These are phyloP conservation scores for Phengaris arion DNA, from an alignment of 2,888 invertebrate genomes.

Conservation along the genomic window DNA sequence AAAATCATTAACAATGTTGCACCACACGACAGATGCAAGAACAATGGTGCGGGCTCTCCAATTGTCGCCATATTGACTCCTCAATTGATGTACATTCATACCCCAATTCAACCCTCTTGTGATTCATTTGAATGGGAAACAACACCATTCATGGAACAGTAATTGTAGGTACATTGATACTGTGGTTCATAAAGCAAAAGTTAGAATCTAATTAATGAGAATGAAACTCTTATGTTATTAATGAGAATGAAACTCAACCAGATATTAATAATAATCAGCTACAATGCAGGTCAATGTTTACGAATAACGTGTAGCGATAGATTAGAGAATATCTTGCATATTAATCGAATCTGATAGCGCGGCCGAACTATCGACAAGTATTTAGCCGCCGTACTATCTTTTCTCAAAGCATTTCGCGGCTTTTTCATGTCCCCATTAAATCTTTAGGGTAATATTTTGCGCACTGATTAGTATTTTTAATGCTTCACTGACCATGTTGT, in stretches of 20 bases:
- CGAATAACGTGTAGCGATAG: constrained; percentile 31
- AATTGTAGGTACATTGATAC: constrained; percentile 32
- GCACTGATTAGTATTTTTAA: too few species aligned
- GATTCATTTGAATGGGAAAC: constrained; percentile 36
- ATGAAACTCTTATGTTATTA: not conserved
- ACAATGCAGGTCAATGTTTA: not conserved
- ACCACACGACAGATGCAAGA: constrained; percentile 46
- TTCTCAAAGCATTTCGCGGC: too few species aligned
- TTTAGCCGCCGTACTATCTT: too few species aligned
- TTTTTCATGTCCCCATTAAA: too few species aligned
- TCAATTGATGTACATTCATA: constrained; percentile 42
- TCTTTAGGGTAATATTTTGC: too few species aligned
- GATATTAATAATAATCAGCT: not conserved
- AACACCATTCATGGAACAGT: constrained; percentile 38
- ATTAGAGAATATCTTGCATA: constrained; percentile 16
- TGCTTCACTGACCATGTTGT: too few species aligned
- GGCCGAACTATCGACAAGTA: too few species aligned
- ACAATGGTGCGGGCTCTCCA: constrained; percentile 45
- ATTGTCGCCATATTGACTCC: constrained; percentile 44
- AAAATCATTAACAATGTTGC: constrained; percentile 30
- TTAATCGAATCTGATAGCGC: not conserved
- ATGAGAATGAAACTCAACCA: not conserved
- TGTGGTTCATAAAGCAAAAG: not conserved
- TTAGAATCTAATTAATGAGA: not conserved
- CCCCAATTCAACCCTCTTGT: constrained; percentile 38